These are phyloP conservation scores for Delichon dasypus DNA, from an alignment of 2,797 vertebrate genomes.

Conservation along the genomic window DNA sequence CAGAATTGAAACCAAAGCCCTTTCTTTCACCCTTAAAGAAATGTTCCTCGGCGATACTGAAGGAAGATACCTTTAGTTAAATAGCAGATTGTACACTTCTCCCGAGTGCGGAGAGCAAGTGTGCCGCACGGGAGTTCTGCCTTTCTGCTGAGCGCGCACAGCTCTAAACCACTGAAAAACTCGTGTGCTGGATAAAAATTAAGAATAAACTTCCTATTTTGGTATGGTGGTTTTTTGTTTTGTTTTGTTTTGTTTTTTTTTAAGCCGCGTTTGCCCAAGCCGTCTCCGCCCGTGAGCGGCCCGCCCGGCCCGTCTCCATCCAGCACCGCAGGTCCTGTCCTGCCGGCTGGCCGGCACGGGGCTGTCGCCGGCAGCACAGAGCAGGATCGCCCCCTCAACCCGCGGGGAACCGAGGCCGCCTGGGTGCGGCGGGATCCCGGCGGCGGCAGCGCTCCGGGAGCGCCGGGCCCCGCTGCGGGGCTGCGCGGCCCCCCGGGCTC, in stretches of 20 bases:
- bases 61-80: too few relatives aligned
- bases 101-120: accelerated
- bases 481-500: not conserved
- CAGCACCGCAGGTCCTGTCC: not conserved
- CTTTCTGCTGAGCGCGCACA: not conserved
- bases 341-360: not conserved
- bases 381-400: not conserved
- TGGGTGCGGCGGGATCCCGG: not conserved
- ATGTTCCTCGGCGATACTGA: too few relatives aligned
- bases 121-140: not conserved
- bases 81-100: accelerated
- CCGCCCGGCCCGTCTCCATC: not conserved
- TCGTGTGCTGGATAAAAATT: accelerated
- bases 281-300: not conserved
- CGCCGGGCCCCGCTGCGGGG: not conserved
- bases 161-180: not conserved
- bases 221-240: not conserved
- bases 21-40: not conserved
- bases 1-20: not conserved
- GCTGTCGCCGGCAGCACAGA: not conserved
- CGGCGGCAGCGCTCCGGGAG: not conserved
- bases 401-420: not conserved
- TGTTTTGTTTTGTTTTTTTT: not conserved
- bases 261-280: not conserved
- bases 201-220: not conserved